These are phyloP conservation scores for Bovichtus variegatus DNA, from an alignment of 2,797 vertebrate genomes.

Conservation along the genomic window DNA sequence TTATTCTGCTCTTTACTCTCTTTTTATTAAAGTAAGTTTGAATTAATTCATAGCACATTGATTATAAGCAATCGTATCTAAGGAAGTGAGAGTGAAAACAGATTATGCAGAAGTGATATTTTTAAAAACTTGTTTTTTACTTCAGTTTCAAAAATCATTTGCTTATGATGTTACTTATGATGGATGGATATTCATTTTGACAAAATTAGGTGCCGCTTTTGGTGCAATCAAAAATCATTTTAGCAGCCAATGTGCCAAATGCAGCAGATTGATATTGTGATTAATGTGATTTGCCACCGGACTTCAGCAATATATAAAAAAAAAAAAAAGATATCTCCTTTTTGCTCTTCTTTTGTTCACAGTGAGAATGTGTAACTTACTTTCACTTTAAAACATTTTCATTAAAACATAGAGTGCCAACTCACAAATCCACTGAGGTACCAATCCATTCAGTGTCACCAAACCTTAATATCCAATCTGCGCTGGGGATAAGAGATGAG, in stretches of 20 bases:
- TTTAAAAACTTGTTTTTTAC: no score
- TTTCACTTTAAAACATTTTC: slow-evolving; percentile 65
- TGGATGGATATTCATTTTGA: slow-evolving; percentile 29
- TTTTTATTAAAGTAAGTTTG: slow-evolving; percentile 16
- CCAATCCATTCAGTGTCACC: slow-evolving; percentile 53
- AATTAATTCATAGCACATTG: neutral
- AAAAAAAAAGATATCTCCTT: slow-evolving; percentile 32
- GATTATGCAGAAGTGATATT: neutral
- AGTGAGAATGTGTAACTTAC: slow-evolving; percentile 50
- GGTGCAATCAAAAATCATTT: slow-evolving; percentile 23
- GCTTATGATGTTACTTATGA: neutral
- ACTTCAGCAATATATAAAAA: slow-evolving; percentile 8
- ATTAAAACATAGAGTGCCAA: slow-evolving; percentile 55
- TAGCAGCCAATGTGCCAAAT: slow-evolving; percentile 34
- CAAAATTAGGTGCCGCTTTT: slow-evolving; percentile 19
- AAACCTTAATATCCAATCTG: slow-evolving; percentile 67
- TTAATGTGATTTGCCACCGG: slow-evolving; percentile 18
- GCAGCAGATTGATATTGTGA: slow-evolving; percentile 30
- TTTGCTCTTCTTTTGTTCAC: slow-evolving; percentile 47
- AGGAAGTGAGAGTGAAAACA: neutral
- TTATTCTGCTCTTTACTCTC: neutral
- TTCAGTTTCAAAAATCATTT: neutral
- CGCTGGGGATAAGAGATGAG: slow-evolving; percentile 63
- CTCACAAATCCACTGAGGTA: slow-evolving; percentile 58
- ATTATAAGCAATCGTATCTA: neutral